Base-by-base conservation (phyloP, 1,140 invertebrate species). In the Dryas iulia region DNA sequence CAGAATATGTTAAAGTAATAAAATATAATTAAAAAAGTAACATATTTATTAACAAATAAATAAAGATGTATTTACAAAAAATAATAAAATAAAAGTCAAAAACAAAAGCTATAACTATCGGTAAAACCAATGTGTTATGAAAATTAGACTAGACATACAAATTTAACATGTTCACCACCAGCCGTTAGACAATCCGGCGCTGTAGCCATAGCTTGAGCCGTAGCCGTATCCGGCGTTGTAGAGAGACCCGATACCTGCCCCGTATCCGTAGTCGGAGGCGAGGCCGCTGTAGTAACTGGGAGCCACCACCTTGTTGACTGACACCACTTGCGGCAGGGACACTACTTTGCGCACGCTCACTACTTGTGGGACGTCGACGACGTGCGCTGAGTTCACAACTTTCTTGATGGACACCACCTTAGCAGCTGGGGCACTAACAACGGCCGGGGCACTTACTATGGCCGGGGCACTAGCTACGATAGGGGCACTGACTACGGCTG, bases 291-390 rank as follows among this genome's bases (percentile, higher is more conserved):
- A 66, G 72, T 73, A 69, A 63, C 68, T 73, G 26, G 78, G 70
- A 10, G 71, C 67, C 7, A 85, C 82, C 11, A 87, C 69, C 35
- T 79, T 79, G 73, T 86, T 83, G 11, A 83, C 82, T 21, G 83
- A 75, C 39, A 88, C 79, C 12, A 85, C 73, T 54, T 84, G 75
- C 0, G 85, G 85, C 35, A 78, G 82, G 23, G 75, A 76, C 10
- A 84, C 74, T 7, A 84, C 69, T 28, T 83, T 84, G 64, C 76
- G 80, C 1, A 84, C 79, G 47, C 74, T 73, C 0, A 84, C 71
- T 0, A 84, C 72, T 35, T 82, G 77, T 0, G 82, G 82, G n/a
- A 84, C 82, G 54, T 67, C 73, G 7, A 84, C 72, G n/a, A 79
- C 76, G 10, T 71, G 73, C n/a, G 74, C 79, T 0, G 73, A 69